A percentile compares a stretch with the other conserved stretches of the same genome.
Conservation (phyloP, 2,113 vertebrate species). For the Ochotona princeps region DNA sequence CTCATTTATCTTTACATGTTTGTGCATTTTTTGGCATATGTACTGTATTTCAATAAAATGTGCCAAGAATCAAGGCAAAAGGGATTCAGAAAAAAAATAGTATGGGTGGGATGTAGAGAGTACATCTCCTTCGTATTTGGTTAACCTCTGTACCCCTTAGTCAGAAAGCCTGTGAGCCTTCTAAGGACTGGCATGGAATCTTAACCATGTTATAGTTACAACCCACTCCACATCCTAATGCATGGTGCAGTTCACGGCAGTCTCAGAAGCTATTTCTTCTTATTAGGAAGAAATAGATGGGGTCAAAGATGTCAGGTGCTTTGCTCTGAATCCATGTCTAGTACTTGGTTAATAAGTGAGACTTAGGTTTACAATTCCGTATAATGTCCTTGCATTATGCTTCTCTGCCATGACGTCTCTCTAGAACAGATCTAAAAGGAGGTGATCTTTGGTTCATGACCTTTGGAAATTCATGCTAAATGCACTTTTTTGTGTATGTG, state of each 20-base stretch:
- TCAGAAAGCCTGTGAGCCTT: not conserved
- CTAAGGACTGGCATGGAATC: fast-evolving
- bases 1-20: too few species aligned
- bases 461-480: not conserved
- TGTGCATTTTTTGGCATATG: too few species aligned
- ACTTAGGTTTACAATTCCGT: not conserved
- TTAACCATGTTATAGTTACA: too few species aligned
- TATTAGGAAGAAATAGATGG: too few species aligned
- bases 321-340: not conserved
- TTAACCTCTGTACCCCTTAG: too few species aligned
- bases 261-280: not conserved
- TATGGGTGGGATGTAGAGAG: too few species aligned
- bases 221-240: too few species aligned
- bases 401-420: not conserved
- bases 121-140: not conserved
- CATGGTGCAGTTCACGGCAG: fast-evolving
- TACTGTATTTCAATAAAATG: too few species aligned
- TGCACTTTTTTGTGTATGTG: fast-evolving
- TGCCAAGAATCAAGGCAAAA: too few species aligned
- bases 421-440: not conserved
- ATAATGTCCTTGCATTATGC: not conserved
- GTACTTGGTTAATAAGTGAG: not conserved
- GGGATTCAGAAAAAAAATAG: too few species aligned
- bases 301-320: not conserved
- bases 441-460: too few species aligned